Evolutionary conservation across 37 sponge, comb jelly and placozoan genomes (phyloP).

Genomic region (Beroe forskalii): DNA sequence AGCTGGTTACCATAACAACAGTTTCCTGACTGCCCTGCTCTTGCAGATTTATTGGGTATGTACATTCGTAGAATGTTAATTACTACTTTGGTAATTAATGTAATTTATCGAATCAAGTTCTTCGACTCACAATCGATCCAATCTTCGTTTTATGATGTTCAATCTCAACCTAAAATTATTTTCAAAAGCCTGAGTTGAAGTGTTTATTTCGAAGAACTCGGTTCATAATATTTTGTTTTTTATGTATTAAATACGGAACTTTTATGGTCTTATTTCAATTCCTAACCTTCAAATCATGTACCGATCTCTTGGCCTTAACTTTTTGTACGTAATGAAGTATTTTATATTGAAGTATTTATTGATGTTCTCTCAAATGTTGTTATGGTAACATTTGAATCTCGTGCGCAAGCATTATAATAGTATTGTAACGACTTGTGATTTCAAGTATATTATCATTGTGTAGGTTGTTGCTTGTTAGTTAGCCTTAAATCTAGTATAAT

Average conservation of each 20-base stretch:
- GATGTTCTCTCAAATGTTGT: slow-evolving; percentile 4
- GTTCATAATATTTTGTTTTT: slow-evolving; percentile 14
- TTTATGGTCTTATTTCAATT: slow-evolving; percentile 31
- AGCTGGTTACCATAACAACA: slow-evolving; percentile 34
- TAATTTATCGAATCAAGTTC: slow-evolving; percentile 7
- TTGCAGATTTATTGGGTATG: slow-evolving; percentile 14
- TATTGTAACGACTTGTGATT: too few species aligned
- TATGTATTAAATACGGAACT: slow-evolving; percentile 49
- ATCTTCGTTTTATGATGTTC: too few species aligned
- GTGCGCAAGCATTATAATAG: too few species aligned
- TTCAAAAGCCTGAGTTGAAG: background rate
- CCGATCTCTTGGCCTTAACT: background rate
- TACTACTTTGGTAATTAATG: slow-evolving; percentile 49
- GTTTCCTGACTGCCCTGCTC: background rate
- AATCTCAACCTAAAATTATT: background rate
- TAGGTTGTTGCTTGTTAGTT: too few species aligned
- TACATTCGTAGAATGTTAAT: slow-evolving; percentile 64
- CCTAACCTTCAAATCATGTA: background rate
- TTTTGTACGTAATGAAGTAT: slow-evolving; percentile 53
- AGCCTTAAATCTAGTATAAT: too few species aligned
- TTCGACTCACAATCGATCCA: too few species aligned
- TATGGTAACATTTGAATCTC: slow-evolving; percentile 19
- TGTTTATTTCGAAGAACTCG: background rate
- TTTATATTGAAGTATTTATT: slow-evolving; percentile 53
- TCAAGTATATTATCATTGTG: too few species aligned